Conservation (phyloP, 2,113 vertebrate genomes). For the Silurus glanis region DNA sequence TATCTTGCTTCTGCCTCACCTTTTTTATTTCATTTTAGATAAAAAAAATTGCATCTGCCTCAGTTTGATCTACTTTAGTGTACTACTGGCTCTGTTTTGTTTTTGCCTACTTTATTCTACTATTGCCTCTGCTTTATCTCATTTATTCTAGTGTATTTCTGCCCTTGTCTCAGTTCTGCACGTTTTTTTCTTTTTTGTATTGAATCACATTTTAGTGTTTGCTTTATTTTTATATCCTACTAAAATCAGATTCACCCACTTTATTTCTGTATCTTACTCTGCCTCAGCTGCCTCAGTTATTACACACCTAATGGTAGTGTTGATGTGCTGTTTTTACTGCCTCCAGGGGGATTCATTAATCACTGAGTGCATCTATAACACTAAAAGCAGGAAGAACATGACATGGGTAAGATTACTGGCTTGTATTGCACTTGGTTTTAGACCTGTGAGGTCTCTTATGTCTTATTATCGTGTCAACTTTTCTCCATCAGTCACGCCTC, state of each 20-base stretch:
- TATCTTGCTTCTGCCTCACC: too few relatives aligned
- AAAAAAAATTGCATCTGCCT: not conserved
- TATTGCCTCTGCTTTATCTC: not conserved
- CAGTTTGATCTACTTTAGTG: not conserved
- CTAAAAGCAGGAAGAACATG: conserved; percentile 77
- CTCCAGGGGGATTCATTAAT: conserved; percentile 82
- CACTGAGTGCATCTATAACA: conserved; percentile 86
- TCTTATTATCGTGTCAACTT: not conserved
- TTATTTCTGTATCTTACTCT: not conserved
- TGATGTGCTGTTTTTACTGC: conserved; percentile 1
- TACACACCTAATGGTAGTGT: not conserved
- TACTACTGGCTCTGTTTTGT: not conserved
- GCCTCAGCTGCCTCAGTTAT: not conserved
- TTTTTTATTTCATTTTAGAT: too few relatives aligned
- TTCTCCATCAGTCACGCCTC: not conserved
- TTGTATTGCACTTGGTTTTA: conserved; percentile 1
- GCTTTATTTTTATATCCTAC: not conserved
- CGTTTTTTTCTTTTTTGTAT: not conserved
- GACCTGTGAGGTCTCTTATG: not conserved
- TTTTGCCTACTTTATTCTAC: not conserved
- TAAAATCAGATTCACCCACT: not conserved
- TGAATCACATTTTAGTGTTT: not conserved
- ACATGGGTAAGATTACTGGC: conserved; percentile 81
- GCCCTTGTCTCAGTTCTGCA: not conserved
- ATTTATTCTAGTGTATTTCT: too few relatives aligned